Base-by-base conservation (phyloP, 2,888 invertebrate species). In the Pollenia labialis region DNA sequence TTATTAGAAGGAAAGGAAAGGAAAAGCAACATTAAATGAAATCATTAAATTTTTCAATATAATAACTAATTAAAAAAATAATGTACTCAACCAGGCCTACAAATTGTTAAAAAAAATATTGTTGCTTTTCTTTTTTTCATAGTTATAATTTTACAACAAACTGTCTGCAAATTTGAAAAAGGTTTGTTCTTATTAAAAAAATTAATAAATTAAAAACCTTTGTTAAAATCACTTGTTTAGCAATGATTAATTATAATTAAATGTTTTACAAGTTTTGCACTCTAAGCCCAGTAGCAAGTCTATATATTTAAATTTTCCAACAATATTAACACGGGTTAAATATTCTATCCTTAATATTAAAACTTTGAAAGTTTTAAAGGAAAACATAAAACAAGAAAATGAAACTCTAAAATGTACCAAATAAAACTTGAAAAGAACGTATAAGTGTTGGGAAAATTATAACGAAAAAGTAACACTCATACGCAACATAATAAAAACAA, bases 391-490 rank as follows among this genome's bases (percentile, higher is more conserved):
- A 32, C 42, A 52, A 14, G 8, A 64, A 77, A 16, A 46, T 1
- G 14, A n/a, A 68, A 68, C 42, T 64, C 1, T 52, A 54, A 60
- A 72, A 58, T 71, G 32, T 74, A 8, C 14, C 10, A 46, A 16
- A 23, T 14, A 14, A 72, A 58, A 46, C 1, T 18, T 42, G 8
- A 42, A 58, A 66, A 71, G 46, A 62, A 18, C 68, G 81, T 68
- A 75, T 68, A 75, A 77, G 71, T 71, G 77, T 72, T 64, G 50
- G 7, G 7, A 4, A 64, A 77, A 64, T n/a, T 60, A 44, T 46
- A 71, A 79, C 52, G 16, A 60, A 68, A 71, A 56, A 54, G 71
- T 64, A 62, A 66, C 56, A 72, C 58, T 56, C 66, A 72, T 83
- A 77, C 77, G 71, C 16, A 40, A 46, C 52, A 18, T 16, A 48